A percentile compares a stretch with the other conserved stretches of the same genome.
Evolutionary conservation across 2,113 vertebrate genomes (phyloP).

Genomic region (Labrus mixtus): DNA sequence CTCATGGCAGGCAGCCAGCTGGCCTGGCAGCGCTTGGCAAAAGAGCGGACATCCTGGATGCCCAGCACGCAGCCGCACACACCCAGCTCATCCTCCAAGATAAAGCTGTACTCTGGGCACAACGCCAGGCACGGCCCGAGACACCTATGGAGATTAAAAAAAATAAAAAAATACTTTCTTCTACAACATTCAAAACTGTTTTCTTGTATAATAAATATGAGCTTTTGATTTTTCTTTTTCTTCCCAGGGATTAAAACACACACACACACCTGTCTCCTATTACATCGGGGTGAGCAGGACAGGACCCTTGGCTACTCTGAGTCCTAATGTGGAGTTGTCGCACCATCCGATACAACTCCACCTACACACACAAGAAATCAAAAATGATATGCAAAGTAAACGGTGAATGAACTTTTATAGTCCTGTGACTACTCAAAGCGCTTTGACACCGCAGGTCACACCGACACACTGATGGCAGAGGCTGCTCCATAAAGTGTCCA

Average conservation of each 20-base stretch:
- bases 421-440: no score
- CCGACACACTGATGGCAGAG: no score
- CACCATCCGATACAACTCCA: slow-evolving; percentile 87
- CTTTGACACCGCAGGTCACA: no score
- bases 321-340: slow-evolving; percentile 83
- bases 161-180: neutral
- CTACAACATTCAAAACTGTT: neutral
- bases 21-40: slow-evolving; percentile 85
- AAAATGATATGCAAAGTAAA: neutral
- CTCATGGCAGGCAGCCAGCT: slow-evolving; percentile 86
- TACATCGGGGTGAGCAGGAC: slow-evolving; percentile 83
- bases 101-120: slow-evolving; percentile 87
- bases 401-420: no score
- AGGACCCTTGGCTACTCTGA: slow-evolving; percentile 76
- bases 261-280: slow-evolving; percentile 85
- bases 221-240: neutral
- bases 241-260: neutral
- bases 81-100: slow-evolving; percentile 88
- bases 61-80: slow-evolving; percentile 86
- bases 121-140: slow-evolving; percentile 87
- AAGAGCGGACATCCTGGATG: slow-evolving; percentile 83
- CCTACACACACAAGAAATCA: slow-evolving; percentile 64
- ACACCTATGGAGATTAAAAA: slow-evolving; percentile 70
- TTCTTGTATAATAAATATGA: neutral
- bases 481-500: no score